Evolutionary conservation across 2,888 invertebrate species (phyloP).

Genomic region (Lapara coniferarum): DNA sequence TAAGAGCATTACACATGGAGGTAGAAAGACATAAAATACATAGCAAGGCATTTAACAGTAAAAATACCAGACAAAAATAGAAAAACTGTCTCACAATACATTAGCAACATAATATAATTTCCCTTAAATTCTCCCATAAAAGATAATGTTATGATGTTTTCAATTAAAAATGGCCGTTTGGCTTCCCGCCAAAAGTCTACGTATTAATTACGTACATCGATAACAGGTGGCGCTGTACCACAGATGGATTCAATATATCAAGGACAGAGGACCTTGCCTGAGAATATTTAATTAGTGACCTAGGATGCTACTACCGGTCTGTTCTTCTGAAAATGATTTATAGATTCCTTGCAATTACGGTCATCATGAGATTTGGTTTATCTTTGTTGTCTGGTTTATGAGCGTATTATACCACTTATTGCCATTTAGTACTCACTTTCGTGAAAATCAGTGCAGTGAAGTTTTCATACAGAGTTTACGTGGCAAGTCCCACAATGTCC

Average conservation of each 20-base stretch:
- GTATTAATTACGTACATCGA: constrained; percentile 64
- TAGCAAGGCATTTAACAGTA: too few species aligned
- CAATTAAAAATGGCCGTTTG: constrained; percentile 23
- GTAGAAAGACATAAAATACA: too few species aligned
- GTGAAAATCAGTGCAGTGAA: too few species aligned
- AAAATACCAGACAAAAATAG: too few species aligned
- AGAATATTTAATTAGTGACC: constrained; percentile 15
- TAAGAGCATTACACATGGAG: too few species aligned
- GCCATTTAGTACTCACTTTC: too few species aligned
- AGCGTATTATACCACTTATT: too few species aligned
- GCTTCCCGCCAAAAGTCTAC: constrained; percentile 24
- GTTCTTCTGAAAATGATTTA: neutral
- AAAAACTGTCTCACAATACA: neutral
- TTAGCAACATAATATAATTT: neutral
- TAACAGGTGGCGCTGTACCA: constrained; percentile 62
- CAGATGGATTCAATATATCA: constrained; percentile 59
- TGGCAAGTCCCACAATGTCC: too few species aligned
- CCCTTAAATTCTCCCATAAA: constrained; percentile 13
- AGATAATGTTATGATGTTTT: constrained; percentile 19
- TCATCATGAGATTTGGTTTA: too few species aligned
- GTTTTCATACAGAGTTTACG: too few species aligned
- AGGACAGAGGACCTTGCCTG: neutral
- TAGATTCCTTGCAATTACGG: too few species aligned
- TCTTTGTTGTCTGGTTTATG: too few species aligned
- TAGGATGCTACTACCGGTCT: neutral